These are phyloP conservation scores for Nesidiocoris tenuis DNA, from an alignment of 2,888 invertebrate species.

Conservation along the genomic window DNA sequence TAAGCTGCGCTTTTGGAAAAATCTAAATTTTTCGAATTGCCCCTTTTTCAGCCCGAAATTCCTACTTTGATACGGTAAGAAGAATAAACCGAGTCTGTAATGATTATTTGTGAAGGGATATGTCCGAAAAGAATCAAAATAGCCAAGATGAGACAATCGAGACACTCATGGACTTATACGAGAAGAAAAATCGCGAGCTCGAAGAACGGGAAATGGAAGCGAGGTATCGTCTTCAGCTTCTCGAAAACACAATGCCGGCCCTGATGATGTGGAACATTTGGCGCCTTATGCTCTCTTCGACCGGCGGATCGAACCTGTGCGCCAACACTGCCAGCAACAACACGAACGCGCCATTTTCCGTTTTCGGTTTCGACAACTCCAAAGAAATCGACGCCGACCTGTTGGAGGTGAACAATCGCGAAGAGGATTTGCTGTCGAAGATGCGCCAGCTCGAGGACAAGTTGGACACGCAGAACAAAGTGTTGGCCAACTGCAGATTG, in stretches of 20 bases:
- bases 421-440: constrained; percentile 44
- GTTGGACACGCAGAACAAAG: constrained; percentile 43
- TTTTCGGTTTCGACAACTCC: background rate
- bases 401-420: constrained; percentile 13
- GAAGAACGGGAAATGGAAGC: constrained; percentile 60
- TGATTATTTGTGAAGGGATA: constrained; percentile 50
- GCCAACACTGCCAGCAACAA: background rate
- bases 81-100: too few species aligned
- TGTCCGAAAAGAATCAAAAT: constrained; percentile 49
- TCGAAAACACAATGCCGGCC: constrained; percentile 65
- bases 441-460: constrained; percentile 44
- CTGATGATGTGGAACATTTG: constrained; percentile 62
- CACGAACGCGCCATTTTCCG: background rate
- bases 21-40: too few species aligned
- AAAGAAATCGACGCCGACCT: constrained; percentile 12
- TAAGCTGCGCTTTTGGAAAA: too few species aligned
- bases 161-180: constrained; percentile 59
- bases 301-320: background rate
- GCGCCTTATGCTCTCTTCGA: constrained; percentile 47
- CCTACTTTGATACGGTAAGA: too few species aligned
- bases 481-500: constrained; percentile 46
- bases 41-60: too few species aligned
- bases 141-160: constrained; percentile 53
- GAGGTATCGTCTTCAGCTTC: constrained; percentile 59
- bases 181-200: constrained; percentile 59